A percentile compares a stretch with the other conserved stretches of the same genome.
These are phyloP conservation scores for Rhopalosiphum maidis DNA, from an alignment of 1,140 invertebrate genomes.

Conservation along the genomic window DNA sequence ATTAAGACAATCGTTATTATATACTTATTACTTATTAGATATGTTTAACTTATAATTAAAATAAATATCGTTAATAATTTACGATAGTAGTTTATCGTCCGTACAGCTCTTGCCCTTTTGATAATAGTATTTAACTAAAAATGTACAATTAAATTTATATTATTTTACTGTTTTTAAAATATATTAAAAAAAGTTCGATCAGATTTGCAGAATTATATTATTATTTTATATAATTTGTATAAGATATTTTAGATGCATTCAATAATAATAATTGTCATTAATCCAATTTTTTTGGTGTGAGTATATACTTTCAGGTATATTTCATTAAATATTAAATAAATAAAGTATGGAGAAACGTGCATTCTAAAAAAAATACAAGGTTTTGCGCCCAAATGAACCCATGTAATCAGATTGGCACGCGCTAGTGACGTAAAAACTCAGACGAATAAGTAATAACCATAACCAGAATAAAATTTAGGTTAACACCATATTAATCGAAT, in stretches of 20 bases:
- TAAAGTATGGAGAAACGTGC: neutral
- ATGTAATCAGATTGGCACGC: neutral
- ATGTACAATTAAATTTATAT: too few species aligned
- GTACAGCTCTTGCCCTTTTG: too few species aligned
- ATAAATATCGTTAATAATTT: too few species aligned
- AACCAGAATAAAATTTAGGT: conserved; percentile 7
- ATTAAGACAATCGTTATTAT: too few species aligned
- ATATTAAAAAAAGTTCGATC: too few species aligned
- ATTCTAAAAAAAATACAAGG: neutral
- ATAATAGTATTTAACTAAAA: too few species aligned
- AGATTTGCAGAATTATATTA: too few species aligned
- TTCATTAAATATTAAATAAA: neutral
- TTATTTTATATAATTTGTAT: neutral
- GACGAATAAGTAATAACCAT: neutral
- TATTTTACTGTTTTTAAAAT: too few species aligned
- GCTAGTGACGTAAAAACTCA: neutral
- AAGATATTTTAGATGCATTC: neutral
- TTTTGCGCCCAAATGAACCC: neutral
- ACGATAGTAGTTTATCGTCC: too few species aligned
- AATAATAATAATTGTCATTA: neutral
- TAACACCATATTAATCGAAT: neutral
- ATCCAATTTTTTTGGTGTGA: neutral
- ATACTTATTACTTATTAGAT: too few species aligned
- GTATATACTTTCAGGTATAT: neutral
- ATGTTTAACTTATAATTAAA: too few species aligned